Evolutionary conservation across 2,888 invertebrate species (phyloP).

Genomic region (Gymnocheta viridis): DNA sequence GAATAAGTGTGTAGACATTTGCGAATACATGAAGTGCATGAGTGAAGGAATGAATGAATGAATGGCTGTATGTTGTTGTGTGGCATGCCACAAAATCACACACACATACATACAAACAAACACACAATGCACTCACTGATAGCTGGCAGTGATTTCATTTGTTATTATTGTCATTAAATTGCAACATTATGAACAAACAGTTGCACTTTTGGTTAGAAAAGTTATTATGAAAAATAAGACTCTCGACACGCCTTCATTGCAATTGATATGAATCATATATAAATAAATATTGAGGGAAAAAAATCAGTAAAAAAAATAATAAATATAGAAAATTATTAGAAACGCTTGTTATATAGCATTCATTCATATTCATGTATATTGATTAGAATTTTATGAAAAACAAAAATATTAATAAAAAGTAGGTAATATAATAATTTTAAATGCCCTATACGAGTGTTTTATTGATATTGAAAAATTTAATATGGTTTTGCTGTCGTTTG

Average conservation of each 20-base stretch:
- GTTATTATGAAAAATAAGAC: conserved; percentile 47
- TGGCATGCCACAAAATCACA: conserved; percentile 47
- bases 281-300: conserved; percentile 27
- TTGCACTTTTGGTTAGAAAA: conserved; percentile 65
- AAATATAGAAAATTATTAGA: conserved; percentile 46
- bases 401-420: background rate
- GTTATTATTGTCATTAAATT: conserved; percentile 69
- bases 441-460: background rate
- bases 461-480: no score
- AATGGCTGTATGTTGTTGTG: conserved; percentile 29
- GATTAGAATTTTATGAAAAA: conserved; percentile 39
- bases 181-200: conserved; percentile 67
- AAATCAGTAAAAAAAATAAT: conserved; percentile 27
- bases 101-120: conserved; percentile 9
- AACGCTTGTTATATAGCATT: conserved; percentile 47
- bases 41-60: conserved; percentile 31
- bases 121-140: conserved; percentile 51
- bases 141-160: conserved; percentile 69
- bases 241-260: conserved; percentile 79
- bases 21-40: background rate
- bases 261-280: conserved; percentile 78
- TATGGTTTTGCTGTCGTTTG: no score
- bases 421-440: background rate
- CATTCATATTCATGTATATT: conserved; percentile 35
- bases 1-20: conserved; percentile 52